Evolutionary conservation across 2,113 vertebrate genomes (phyloP).

Genomic region (Catharus minimus): DNA sequence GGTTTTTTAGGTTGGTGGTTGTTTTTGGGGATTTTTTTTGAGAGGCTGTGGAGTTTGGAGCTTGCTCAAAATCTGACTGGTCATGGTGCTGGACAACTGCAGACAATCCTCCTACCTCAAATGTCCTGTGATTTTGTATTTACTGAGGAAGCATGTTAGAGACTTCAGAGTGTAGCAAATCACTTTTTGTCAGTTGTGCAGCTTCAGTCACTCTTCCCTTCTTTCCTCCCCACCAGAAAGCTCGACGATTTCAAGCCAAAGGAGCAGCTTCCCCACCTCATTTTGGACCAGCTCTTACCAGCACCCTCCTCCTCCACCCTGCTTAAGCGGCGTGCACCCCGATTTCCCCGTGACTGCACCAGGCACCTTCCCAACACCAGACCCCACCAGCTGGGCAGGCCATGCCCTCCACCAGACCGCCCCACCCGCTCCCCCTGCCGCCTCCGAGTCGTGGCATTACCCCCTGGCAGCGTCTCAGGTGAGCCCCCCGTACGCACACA

Average conservation of each 20-base stretch:
- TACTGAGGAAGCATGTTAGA: not conserved
- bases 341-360: slow-evolving; percentile 85
- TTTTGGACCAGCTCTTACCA: slow-evolving; percentile 90
- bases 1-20: not conserved
- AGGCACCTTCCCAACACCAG: slow-evolving; percentile 81
- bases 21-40: not conserved
- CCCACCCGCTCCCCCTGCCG: slow-evolving; percentile 76
- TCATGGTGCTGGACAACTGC: rapidly evolving
- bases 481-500: slow-evolving; percentile 83
- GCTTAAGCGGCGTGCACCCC: slow-evolving; percentile 83
- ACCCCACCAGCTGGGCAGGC: slow-evolving; percentile 86
- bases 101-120: not conserved
- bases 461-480: slow-evolving; percentile 85
- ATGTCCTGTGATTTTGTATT: not conserved
- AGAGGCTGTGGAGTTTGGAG: not conserved
- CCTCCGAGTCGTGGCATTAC: slow-evolving; percentile 91
- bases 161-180: not conserved
- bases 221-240: slow-evolving; percentile 67
- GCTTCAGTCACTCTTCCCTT: not conserved
- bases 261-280: slow-evolving; percentile 82
- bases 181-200: not conserved
- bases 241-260: slow-evolving; percentile 80
- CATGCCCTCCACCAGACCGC: slow-evolving; percentile 85
- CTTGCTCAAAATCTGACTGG: not conserved
- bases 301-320: slow-evolving; percentile 82